Evolutionary conservation across 2,113 vertebrate species (phyloP), one percentile per base, ranked within the genome.

Genomic region (Leiothrix lutea): DNA sequence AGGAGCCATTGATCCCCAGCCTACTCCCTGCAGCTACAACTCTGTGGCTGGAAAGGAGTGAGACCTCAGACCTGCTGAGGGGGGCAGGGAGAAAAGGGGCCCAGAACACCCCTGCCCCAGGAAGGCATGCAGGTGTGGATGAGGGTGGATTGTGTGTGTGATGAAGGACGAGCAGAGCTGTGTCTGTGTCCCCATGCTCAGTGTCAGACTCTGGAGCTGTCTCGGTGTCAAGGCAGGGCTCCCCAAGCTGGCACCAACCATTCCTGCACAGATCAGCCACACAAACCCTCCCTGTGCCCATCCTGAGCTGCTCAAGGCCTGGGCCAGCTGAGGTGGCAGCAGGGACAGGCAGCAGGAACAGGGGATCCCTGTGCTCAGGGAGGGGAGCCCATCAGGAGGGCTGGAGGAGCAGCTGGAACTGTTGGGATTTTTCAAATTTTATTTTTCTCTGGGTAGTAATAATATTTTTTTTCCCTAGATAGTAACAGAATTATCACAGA

Each of bases 401-500:
- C 18, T 66, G 44, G 22, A 51, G 57, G 3, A 86, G 26, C 3
- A 65, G 19, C 24, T 69, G 50, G 21, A 88, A 36, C 12, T 12
- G 11, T 4, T 5, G 0, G 13, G 8, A 29, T 10, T 44, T 44
- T 61, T 20, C 0, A 0, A 0, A 23, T 40, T 78, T 24, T n/a
- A 3, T 57, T 81, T 88, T 65, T 48, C 69, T 20, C 44, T 38
- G 5, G 19, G 11, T 4, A 40, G 20, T 9, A 45, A 22, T 11
- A 6, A 14, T 21, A 20, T 20, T n/a, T 33, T 31, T 31, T 78
- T 60, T 35, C 20, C 33, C 38, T 42, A 5, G 42, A 6, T 12
- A 11, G 4, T 2, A 69, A 23, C 11, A 48, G 22, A 77, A 77
- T 15, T 48, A 42, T 60, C 14, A 40, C 4, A 26, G 31, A 54